phyloP scores from a whole-genome alignment of 2,797 vertebrate species.

The Miichthys miiuy region DNA sequence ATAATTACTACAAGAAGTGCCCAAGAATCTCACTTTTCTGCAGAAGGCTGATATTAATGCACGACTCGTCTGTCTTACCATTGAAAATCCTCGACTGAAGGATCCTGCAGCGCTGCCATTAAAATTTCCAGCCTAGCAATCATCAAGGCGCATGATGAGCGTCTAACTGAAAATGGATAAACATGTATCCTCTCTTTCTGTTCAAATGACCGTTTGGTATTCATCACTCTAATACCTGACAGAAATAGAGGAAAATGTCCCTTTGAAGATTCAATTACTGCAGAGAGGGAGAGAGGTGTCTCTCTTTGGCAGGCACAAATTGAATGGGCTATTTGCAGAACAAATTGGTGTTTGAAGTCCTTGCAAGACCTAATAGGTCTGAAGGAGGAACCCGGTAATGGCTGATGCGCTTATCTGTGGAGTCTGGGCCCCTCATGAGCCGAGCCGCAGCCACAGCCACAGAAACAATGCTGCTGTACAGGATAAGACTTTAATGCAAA shows the following conservation, averaged over 20 bases:
- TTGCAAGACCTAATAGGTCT: constrained; percentile 86
- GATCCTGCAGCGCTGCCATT: constrained; percentile 57
- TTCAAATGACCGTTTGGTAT: constrained; percentile 83
- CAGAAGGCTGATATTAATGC: constrained; percentile 58
- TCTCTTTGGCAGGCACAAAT: constrained; percentile 80
- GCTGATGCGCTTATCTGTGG: constrained; percentile 81
- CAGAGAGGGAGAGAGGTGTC: constrained; percentile 82
- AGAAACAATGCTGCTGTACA: constrained; percentile 61
- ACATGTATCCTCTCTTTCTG: constrained; percentile 82
- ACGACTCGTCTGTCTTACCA: constrained; percentile 52
- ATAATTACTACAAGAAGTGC: constrained; percentile 53
- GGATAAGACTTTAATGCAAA: constrained; percentile 51
- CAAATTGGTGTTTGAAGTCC: constrained; percentile 88
- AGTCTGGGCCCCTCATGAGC: constrained; percentile 63
- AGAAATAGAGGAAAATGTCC: constrained; percentile 84
- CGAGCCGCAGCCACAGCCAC: constrained; percentile 49
- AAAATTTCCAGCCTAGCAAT: constrained; percentile 66
- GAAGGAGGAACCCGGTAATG: constrained; percentile 81
- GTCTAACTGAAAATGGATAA: constrained; percentile 82
- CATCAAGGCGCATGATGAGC: constrained; percentile 79
- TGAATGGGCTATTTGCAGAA: constrained; percentile 89
- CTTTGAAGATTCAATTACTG: constrained; percentile 90
- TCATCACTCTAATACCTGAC: constrained; percentile 83
- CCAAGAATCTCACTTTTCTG: constrained; percentile 59
- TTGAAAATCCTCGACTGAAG: constrained; percentile 67